These are phyloP conservation scores for Lepidonotus clava DNA, from an alignment of 2,888 invertebrate species.

Conservation along the genomic window DNA sequence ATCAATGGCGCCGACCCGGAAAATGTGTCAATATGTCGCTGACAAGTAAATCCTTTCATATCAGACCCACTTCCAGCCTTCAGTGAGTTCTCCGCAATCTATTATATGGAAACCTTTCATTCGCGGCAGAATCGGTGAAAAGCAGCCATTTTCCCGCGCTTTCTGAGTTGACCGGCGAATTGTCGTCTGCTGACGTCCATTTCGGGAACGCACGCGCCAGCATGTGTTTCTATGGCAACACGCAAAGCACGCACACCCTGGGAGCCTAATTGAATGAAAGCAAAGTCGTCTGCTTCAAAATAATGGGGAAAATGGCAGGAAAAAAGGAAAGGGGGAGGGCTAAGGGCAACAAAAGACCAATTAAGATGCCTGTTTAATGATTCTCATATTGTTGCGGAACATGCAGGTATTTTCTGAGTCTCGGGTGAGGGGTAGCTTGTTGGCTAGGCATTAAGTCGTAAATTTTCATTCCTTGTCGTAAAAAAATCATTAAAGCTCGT, in stretches of 20 bases:
- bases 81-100: too few relatives aligned
- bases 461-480: too few relatives aligned
- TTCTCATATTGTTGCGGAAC: background rate
- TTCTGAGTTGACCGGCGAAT: background rate
- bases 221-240: background rate
- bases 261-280: background rate
- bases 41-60: slow-evolving; percentile 25
- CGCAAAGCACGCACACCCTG: background rate
- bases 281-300: background rate
- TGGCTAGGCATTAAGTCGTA: too few relatives aligned
- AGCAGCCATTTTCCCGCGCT: slow-evolving; percentile 18
- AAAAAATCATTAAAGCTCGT: background rate
- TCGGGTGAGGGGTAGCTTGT: background rate
- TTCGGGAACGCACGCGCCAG: background rate
- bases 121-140: too few relatives aligned
- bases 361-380: background rate
- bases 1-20: background rate
- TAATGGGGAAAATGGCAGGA: background rate
- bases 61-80: too few relatives aligned
- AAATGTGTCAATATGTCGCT: slow-evolving; percentile 14
- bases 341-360: background rate
- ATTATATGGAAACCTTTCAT: too few relatives aligned
- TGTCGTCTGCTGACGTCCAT: slow-evolving; percentile 14
- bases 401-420: background rate
- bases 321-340: background rate